Percentiles rank a stretch among this genome's conserved stretches.
Evolutionary conservation across 2,888 invertebrate genomes (phyloP).

Genomic region (Lasioglossum morio): DNA sequence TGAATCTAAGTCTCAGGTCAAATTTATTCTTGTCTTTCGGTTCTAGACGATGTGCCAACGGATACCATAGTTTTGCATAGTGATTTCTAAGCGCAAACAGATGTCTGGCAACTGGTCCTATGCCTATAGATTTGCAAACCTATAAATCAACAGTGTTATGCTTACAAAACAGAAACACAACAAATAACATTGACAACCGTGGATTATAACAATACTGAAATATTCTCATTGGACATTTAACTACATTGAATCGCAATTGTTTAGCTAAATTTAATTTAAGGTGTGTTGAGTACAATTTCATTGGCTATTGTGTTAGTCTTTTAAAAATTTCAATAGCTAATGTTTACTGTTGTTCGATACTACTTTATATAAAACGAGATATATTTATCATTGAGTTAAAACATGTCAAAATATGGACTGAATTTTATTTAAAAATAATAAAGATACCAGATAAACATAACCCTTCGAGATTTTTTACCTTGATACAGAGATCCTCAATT

Average conservation of each 20-base stretch:
- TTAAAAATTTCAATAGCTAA: not conserved
- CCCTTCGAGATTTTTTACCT: slow-evolving; percentile 66
- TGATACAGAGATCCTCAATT: slow-evolving; percentile 81
- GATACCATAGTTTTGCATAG: slow-evolving; percentile 89
- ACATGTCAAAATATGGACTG: not conserved
- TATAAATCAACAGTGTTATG: slow-evolving; percentile 66
- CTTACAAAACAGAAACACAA: not conserved
- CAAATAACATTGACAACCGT: not conserved
- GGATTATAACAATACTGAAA: not conserved
- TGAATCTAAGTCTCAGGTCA: slow-evolving; percentile 93
- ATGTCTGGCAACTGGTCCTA: slow-evolving; percentile 91
- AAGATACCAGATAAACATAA: not conserved
- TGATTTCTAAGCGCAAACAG: slow-evolving; percentile 91
- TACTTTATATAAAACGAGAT: not conserved
- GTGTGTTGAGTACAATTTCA: not conserved
- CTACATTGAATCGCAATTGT: not conserved
- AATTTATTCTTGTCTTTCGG: slow-evolving; percentile 86
- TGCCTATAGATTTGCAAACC: slow-evolving; percentile 90
- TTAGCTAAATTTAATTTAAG: not conserved
- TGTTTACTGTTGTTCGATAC: not conserved
- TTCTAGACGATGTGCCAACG: slow-evolving; percentile 87
- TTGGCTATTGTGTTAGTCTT: slow-evolving; percentile 9
- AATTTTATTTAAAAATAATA: slow-evolving; percentile 21
- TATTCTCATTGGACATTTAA: not conserved
- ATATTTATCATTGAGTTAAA: not conserved